Evolutionary conservation across 1,140 invertebrate genomes (phyloP), one percentile per base, ranked within the genome.

Genomic region (Tribolium castaneum): DNA sequence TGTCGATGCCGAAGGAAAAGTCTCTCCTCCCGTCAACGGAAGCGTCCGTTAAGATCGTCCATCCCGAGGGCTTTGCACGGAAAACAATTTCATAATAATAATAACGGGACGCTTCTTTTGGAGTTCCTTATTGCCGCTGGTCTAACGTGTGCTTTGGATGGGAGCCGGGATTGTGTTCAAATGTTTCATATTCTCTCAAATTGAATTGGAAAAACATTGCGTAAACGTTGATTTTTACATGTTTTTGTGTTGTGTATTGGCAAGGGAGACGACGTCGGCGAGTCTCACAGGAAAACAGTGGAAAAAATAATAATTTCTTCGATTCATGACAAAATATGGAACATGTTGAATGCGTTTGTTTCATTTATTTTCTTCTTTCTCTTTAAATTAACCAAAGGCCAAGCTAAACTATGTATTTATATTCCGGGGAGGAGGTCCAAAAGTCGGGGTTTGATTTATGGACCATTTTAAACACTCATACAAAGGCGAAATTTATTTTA

Each of bases 1-100:
- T 56, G 70, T 76, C 34, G 75, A 71, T 59, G n/a, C 54, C 14
- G 54, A 76, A 9, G 54, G 75, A 34, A 76, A 76, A 19, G 10
- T 49, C 3, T 30, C 6, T 39, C 12, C 56, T 35, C 19, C 70
- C 39, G 30, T 54, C 54, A 76, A 74, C 45, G 70, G 54, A 70
- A 13, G 12, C 45, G 16, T 59, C 66, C 49, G 39, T 25, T 59
- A 54, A 30, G 49, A 62, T 13, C 70, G 45, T 72, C 50, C 70
- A 72, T 72, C 70, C 50, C 70, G 50, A 50, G 59, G 59, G 59
- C 59, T 66, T 66, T 66, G 59, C 59, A 66, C 59, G 59, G 59
- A 66, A 25, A 66, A 66, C 30, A 66, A 66, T 66, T 66, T 66
- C 16, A 19, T 19, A 66, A 66, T 35, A 45, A 66, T n/a, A 30